phyloP scores from a whole-genome alignment of 92 coral and sea anemone genomes.

The Palythoa grandis region DNA sequence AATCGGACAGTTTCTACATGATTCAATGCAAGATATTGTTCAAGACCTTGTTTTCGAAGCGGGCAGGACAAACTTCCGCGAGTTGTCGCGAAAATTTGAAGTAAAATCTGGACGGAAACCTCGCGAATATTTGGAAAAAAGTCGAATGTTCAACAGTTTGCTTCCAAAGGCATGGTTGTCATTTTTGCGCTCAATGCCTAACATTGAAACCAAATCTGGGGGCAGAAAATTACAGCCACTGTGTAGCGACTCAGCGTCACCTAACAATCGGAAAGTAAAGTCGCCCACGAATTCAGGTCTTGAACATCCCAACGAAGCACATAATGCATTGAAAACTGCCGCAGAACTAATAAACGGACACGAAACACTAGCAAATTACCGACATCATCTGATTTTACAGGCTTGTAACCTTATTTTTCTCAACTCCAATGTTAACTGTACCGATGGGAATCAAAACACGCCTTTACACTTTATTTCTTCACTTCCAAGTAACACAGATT shows the following conservation, averaged over 20 bases:
- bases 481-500: conserved; percentile 49
- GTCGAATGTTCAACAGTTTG: background rate
- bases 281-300: background rate
- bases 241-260: background rate
- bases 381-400: conserved; percentile 31
- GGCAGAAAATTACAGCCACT: background rate
- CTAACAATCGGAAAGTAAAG: too few relatives aligned
- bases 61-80: background rate
- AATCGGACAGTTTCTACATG: background rate
- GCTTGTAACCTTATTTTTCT: conserved; percentile 44
- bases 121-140: background rate
- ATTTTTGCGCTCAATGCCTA: background rate
- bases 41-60: conserved; percentile 31
- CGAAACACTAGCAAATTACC: conserved; percentile 38
- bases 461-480: conserved; percentile 66
- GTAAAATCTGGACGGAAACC: background rate
- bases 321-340: background rate
- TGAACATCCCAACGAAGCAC: conserved; percentile 16
- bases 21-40: conserved; percentile 14
- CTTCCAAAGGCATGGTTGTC: background rate
- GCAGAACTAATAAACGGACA: background rate
- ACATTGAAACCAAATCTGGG: background rate
- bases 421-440: conserved; percentile 17
- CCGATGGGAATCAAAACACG: conserved; percentile 45
- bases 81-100: background rate